Evolutionary conservation across 2,113 vertebrate species (phyloP), one percentile per base, ranked within the genome.

Genomic region (Meles meles): DNA sequence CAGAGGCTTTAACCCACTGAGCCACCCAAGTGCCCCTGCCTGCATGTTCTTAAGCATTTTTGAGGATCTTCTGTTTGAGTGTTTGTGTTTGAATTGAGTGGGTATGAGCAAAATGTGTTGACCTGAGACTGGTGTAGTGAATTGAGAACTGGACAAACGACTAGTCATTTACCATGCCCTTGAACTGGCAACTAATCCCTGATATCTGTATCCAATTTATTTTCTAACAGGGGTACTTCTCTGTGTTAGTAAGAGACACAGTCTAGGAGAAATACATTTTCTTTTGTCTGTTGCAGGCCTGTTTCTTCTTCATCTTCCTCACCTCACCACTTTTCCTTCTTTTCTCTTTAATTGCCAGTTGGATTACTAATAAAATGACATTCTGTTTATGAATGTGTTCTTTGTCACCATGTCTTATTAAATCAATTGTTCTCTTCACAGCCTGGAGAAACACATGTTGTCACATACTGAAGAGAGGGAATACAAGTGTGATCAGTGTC

Each of bases 391-490:
- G 85, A 89, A 82, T 81, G 55, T 85, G 25, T 94, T 89, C 83
- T 94, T 96, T 92, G 90, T 94, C 92, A 89, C 79, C 18, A 3
- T 80, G 89, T 84, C 85, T 98, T 69, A 85, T 90, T 72, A 92
- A 98, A 92, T 91, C 88, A 97, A 76, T 97, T 98, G 74, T 97
- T 99, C 14, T 98, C 97, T 97, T 98, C 59, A 63, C 98, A 99
- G 99, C 98, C 98, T 99, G 99, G 99, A 99, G 98, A 99, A 99
- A 96, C 99, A 99, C 98, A 99, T 99, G 98, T 98, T 99, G 97
- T 99, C 99, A 4, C 99, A 99, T 98, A 99, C 99, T 0, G 99
- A 99, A 97, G 99, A 99, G 98, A 98, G 99, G 98, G 99, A 99
- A 98, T 99, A 99, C 96, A 99, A 99, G 98, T 99, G 99, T 87